Conservation (phyloP, 1,140 invertebrate genomes). For the Apis florea region DNA sequence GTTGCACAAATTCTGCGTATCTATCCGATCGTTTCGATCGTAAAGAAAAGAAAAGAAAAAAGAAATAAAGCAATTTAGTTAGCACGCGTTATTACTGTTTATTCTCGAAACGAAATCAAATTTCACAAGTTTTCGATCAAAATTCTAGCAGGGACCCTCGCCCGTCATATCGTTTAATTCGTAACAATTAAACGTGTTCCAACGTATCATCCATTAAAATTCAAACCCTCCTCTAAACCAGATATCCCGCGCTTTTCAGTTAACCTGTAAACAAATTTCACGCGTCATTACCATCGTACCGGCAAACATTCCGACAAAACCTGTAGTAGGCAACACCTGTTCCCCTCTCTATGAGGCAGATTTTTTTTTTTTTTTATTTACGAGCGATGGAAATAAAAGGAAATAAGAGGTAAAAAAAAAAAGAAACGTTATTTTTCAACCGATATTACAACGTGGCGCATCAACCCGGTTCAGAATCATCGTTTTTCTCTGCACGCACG, state of each 20-base stretch:
- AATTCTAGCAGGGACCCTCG: neutral
- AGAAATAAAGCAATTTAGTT: too few species aligned
- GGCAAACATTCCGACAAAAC: neutral
- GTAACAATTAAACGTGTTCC: neutral
- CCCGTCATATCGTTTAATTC: neutral
- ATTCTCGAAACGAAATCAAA: too few species aligned
- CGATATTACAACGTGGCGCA: neutral
- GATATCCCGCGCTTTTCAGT: neutral
- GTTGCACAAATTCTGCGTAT: too few species aligned
- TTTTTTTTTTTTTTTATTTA: neutral
- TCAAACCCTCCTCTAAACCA: neutral
- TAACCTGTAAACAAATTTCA: conserved; percentile 16
- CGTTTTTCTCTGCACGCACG: neutral
- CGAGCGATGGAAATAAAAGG: neutral
- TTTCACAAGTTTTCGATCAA: neutral
- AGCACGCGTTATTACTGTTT: too few species aligned
- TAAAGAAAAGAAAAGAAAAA: too few species aligned
- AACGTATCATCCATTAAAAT: neutral
- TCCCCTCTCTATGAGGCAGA: neutral
- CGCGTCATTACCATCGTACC: neutral
- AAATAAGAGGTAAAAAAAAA: neutral
- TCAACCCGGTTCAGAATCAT: neutral
- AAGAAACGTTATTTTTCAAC: neutral
- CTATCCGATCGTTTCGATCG: too few species aligned
- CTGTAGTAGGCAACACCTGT: neutral